Base-by-base conservation (phyloP, 2,888 invertebrate species). In the Perizoma affinitatum region DNA sequence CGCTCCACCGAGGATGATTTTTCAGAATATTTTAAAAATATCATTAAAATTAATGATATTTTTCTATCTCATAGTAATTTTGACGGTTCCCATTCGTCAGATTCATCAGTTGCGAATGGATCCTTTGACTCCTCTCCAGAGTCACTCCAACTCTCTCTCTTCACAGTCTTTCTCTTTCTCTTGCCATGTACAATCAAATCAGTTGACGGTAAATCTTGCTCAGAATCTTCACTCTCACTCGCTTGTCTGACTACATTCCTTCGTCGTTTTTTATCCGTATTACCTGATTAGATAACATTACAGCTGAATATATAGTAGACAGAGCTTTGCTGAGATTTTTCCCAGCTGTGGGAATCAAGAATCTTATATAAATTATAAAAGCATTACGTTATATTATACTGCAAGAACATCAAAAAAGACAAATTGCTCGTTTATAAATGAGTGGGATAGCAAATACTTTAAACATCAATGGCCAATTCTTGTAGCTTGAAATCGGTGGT, bases 1-100 rank as follows among this genome's bases (percentile, higher is more conserved):
- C 22, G 22, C 22, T 22, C 22, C 22, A 22, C 22, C 22, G 3
- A 22, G 3, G 22, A 22, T 22, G 22, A 2, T 22, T 22, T 22
- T 22, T 22, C 3, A 2, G 22, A 3, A 22, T 22, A 22, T 22
- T 22, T 2, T 22, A 22, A 22, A 22, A 22, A 22, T 22, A 22
- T 22, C 22, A 22, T 22, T 22, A 22, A 22, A 22, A 22, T 22
- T 22, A 2, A 22, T 3, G 3, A 2, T n/a, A n/a, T n/a, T n/a
- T n/a, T n/a, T n/a, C n/a, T 22, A 22, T 22, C 22, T 22, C 22
- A 22, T 22, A 22, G 22, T 22, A 22, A 22, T 22, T 22, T 77
- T 0, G 74, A 65, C 0, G 93, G 93, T 34, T 81, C 71, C 88
- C 93, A 93, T 44, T 93, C 94, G 54, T 93, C 92, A 0, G 90